Conservation (phyloP, 1,140 invertebrate genomes). For the Heliothis virescens region DNA sequence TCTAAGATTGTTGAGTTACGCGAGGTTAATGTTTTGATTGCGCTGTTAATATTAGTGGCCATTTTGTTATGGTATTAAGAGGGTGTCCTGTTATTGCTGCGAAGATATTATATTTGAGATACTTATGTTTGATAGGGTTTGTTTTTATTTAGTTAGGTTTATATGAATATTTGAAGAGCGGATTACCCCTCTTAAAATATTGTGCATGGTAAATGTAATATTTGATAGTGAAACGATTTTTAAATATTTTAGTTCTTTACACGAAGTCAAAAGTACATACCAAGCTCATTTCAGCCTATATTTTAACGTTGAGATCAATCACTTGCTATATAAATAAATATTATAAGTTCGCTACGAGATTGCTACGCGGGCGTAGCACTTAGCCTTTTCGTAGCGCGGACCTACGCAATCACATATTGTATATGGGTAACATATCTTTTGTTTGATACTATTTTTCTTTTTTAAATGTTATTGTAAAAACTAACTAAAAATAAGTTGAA, state of each 20-base stretch:
- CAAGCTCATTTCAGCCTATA: no score
- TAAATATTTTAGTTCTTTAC: no score
- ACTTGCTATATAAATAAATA: not conserved
- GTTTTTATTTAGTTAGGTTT: not conserved
- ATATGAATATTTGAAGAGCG: no score
- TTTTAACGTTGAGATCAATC: no score
- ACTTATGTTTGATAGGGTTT: not conserved
- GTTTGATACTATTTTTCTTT: no score
- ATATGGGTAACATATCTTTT: no score
- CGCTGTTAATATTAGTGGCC: slow-evolving; percentile 6
- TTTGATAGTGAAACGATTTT: no score
- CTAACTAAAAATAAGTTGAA: no score
- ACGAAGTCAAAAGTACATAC: no score
- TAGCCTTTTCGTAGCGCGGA: not conserved
- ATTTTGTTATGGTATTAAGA: not conserved
- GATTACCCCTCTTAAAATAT: no score
- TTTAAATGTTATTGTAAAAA: no score
- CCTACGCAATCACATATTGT: not conserved
- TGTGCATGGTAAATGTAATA: no score
- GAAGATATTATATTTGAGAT: not conserved
- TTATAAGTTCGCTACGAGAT: not conserved
- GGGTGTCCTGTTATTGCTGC: not conserved
- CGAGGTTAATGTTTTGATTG: not conserved
- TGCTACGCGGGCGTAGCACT: not conserved
- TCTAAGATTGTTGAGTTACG: slow-evolving; percentile 34